Evolutionary conservation across 1,140 invertebrate genomes (phyloP).

Genomic region (Archivesica marissinica): DNA sequence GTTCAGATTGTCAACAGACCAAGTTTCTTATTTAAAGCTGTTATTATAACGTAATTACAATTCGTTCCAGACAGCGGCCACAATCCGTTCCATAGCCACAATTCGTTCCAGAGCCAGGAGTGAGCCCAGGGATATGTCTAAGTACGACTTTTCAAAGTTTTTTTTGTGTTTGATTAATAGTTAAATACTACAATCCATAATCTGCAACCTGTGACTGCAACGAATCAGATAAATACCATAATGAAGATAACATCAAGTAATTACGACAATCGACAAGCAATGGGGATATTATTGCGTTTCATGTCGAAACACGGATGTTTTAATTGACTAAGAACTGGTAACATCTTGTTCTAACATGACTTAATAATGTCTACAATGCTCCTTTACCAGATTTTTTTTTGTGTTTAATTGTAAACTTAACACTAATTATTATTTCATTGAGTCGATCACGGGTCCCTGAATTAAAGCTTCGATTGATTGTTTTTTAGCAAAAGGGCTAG

Average conservation of each 20-base stretch:
- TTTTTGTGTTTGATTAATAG: constrained; percentile 7
- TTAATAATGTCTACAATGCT: background rate
- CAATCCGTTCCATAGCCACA: too few species aligned
- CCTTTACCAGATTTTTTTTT: background rate
- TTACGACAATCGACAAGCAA: constrained; percentile 21
- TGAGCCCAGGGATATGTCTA: too few species aligned
- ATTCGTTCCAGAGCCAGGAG: too few species aligned
- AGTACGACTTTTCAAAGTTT: background rate
- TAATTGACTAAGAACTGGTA: constrained; percentile 28
- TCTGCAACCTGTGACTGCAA: constrained; percentile 25
- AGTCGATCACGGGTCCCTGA: too few species aligned
- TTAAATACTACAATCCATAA: constrained; percentile 6
- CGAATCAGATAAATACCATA: background rate
- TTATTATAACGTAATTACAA: too few species aligned
- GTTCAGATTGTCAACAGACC: too few species aligned
- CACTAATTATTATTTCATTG: background rate
- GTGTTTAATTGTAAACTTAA: background rate
- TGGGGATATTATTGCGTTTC: background rate
- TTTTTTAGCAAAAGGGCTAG: background rate
- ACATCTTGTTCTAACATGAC: background rate
- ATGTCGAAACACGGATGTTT: background rate
- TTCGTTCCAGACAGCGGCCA: too few species aligned
- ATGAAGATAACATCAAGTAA: constrained; percentile 32
- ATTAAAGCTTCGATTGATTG: too few species aligned
- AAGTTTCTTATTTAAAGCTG: too few species aligned